Base-by-base conservation (phyloP, 1,140 invertebrate species). In the Drosophila grimshawi region DNA sequence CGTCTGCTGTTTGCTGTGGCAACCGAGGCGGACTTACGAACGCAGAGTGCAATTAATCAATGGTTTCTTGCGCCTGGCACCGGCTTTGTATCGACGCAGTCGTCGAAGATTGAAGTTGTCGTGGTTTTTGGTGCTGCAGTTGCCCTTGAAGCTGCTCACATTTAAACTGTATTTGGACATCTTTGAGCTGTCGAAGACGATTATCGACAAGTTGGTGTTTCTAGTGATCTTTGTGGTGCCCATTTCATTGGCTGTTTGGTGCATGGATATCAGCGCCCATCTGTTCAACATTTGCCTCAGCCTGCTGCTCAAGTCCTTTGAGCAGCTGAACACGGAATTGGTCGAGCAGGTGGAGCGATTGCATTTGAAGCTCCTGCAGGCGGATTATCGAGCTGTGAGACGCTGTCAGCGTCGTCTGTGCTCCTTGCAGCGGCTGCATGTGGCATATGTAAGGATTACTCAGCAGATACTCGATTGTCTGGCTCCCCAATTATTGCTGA, bases 241-340 rank as follows among this genome's bases (percentile, higher is more conserved):
- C 7, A 35, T 48, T 30, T 46, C 64, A 0, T 0, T 82, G 41
- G 35, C 80, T 49, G 60, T 78, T 32, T 82, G 75, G 69, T 62
- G 78, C 35, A 59, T 82, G 60, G 79, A 82, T 4, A 64, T 82
- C n/a, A 60, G 56, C 33, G 33, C 65, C 3, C 75, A 82, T 32
- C 10, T 81, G 56, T 30, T 81, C 7, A 66, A 45, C 52, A 78
- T 81, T 4, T 52, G 45, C 0, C 37, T 82, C 0, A 19, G 39
- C 0, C 45, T 82, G 8, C 49, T 82, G 19, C 64, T 60, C 6
- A 78, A 69, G 8, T 81, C 80, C 49, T 81, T 81, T 29, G 57
- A 82, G 46, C 6, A 65, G 5, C 37, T 81, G 19, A 77, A 75
- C 19, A 29, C 35, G 2, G 80, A 82, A 19, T 52, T 81, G 45